Evolutionary conservation across 2,888 invertebrate genomes (phyloP), one percentile per base, ranked within the genome.

Genomic region (Cheilosia grossa): DNA sequence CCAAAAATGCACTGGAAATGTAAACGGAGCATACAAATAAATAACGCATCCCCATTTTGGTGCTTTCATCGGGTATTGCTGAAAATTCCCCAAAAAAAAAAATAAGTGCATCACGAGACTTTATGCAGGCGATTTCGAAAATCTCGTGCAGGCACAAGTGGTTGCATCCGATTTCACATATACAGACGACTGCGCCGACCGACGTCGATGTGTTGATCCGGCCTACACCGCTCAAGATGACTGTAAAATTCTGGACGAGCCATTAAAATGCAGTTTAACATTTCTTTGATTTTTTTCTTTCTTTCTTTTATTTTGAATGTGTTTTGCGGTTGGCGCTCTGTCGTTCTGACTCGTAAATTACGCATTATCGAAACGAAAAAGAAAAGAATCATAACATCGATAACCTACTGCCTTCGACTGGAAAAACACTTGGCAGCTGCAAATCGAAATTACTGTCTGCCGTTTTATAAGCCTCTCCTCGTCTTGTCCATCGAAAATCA

Each of bases 371-470:
- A 42, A 82, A 63, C 42, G 51, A 44, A 73, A 73, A 78, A 49
- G 61, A 13, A 73, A 53, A 73, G 56, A 73, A 78, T 78, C 82
- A 78, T 82, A 78, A 78, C 78, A 73, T 82, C 78, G 78, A 82
- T 82, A 82, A 78, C 82, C 78, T 73, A 82, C 73, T 61, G 69
- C 51, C 15, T n/a, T 2, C 7, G 47, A 54, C 33, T 19, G 51
- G 44, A 21, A 54, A 10, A 2, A 3, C 3, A 47, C 47, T 17
- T 19, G 30, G 51, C 82, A 78, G 82, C 82, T 78, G 82, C 73
- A 56, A 44, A 15, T 27, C 37, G 47, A 10, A 42, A 49, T 42
- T 15, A 9, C 19, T 6, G 13, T 33, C 61, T 61, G 51, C n/a
- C 17, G 37, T 17, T 64, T 56, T 37, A 37, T 37, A 4, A 10